phyloP scores from a whole-genome alignment of 2,113 vertebrate species.

The Amphiprion ocellaris region DNA sequence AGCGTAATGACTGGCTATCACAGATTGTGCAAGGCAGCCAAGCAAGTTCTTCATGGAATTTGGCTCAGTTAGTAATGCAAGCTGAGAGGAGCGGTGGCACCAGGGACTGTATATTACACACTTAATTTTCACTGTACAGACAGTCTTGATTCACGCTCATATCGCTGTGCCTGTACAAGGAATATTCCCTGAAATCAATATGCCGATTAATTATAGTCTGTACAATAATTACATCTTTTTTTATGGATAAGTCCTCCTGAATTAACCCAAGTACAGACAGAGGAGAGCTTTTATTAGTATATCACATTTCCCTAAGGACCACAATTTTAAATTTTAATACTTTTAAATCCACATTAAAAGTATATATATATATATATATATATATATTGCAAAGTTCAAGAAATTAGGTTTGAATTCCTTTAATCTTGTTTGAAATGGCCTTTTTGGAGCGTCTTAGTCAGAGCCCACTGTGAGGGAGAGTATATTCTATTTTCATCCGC shows the following conservation, averaged over 20 bases:
- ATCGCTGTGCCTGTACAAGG: constrained; percentile 1
- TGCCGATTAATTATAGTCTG: constrained; percentile 37
- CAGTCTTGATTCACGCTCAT: constrained; percentile 18
- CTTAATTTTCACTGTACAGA: constrained; percentile 21
- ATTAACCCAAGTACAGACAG: constrained; percentile 30
- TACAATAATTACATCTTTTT: constrained; percentile 22
- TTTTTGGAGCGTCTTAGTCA: constrained; percentile 46
- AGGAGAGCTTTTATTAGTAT: constrained; percentile 23
- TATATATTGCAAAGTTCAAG: constrained; percentile 16
- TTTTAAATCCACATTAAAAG: constrained; percentile 10
- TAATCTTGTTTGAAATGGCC: constrained; percentile 53
- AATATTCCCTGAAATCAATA: constrained; percentile 36
- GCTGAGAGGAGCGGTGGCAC: constrained; percentile 1
- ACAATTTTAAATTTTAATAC: not conserved
- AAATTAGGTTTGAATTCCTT: constrained; percentile 29
- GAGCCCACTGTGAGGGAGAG: constrained; percentile 48
- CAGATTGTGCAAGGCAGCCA: constrained; percentile 39
- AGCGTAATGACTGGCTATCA: constrained; percentile 26
- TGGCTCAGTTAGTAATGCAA: constrained; percentile 6
- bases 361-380: not conserved
- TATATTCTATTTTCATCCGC: constrained; percentile 75
- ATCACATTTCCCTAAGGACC: constrained; percentile 24
- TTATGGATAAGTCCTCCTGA: constrained; percentile 23
- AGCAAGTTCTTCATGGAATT: constrained; percentile 42
- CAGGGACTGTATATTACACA: constrained; percentile 18